phyloP scores from a whole-genome alignment of 1,140 invertebrate genomes.

The Aphelinus atriplicis region DNA sequence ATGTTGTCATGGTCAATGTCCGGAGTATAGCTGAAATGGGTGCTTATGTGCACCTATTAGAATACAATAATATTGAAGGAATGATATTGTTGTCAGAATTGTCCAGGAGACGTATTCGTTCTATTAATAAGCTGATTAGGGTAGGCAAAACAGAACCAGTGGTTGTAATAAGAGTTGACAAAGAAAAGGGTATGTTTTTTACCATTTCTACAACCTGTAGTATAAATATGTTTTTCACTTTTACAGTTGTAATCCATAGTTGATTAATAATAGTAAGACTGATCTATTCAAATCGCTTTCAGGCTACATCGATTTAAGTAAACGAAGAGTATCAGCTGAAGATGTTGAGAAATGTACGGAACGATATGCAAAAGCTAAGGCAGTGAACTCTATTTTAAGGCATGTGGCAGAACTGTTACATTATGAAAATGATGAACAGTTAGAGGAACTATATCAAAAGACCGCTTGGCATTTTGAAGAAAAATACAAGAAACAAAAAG shows the following conservation, averaged over 20 bases:
- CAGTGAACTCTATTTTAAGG: slow-evolving; percentile 96
- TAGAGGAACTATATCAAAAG: slow-evolving; percentile 95
- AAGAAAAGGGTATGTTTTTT: slow-evolving; percentile 88
- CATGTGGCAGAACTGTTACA: slow-evolving; percentile 96
- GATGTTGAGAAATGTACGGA: slow-evolving; percentile 99
- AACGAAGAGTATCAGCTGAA: slow-evolving; percentile 96
- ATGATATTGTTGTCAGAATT: slow-evolving; percentile 96
- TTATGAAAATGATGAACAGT: slow-evolving; percentile 89
- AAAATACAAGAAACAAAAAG: slow-evolving; percentile 91
- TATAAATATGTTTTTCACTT: slow-evolving; percentile 9
- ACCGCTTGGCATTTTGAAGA: slow-evolving; percentile 99
- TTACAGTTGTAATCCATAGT: too few relatives aligned
- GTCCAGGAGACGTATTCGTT: slow-evolving; percentile 96
- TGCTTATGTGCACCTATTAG: slow-evolving; percentile 96
- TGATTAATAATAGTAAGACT: neutral
- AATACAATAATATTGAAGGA: slow-evolving; percentile 99
- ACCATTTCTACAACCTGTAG: neutral
- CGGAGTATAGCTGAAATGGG: slow-evolving; percentile 99
- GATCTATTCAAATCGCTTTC: slow-evolving; percentile 7
- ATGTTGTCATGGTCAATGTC: slow-evolving; percentile 99
- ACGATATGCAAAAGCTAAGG: slow-evolving; percentile 98
- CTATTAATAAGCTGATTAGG: slow-evolving; percentile 98
- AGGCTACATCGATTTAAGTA: slow-evolving; percentile 99
- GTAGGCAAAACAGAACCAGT: slow-evolving; percentile 99
- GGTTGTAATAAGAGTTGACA: slow-evolving; percentile 98